Evolutionary conservation across 1,140 invertebrate genomes (phyloP), one percentile per base, ranked within the genome.

Genomic region (Magallana gigas): DNA sequence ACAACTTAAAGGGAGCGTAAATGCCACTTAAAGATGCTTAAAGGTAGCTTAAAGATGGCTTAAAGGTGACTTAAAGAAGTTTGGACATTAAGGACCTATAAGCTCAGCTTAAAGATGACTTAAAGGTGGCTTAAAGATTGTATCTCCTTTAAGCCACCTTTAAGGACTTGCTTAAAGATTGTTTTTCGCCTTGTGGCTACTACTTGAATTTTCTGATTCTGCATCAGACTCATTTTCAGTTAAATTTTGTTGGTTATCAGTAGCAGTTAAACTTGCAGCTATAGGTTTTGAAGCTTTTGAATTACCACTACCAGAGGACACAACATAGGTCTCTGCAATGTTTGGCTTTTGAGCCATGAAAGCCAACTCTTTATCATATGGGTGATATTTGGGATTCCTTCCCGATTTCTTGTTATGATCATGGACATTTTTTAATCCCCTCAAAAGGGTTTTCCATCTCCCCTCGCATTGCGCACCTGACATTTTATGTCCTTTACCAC

Each of bases 221-320:
- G 59, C 59, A 60, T 60, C 59, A 60, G 59, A 60, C 59, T 60
- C 59, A 60, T 60, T 60, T 60, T 60, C 2, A 60, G 9, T 60
- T 60, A 60, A 60, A 60, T 60, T 60, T 60, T 60, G 59, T 60
- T 60, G 59, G 59, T 60, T 60, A 60, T 60, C 16, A 60, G 59
- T 60, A 60, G 59, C 59, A 60, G 59, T 60, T 60, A 16, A 60
- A 60, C 59, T 16, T 60, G 59, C 59, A 60, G 9, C 59, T 60
- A 60, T 16, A 60, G 59, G 59, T 8, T 60, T 60, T 60, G 59
- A 60, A 60, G 59, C 59, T 60, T 60, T 60, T 60, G 59, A 60
- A 60, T 60, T 60, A 60, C 59, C 36, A 48, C 36, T 4, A 48
- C 36, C 36, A 48, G 36, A 48, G 36, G 36, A 48, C 36, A 48